Evolutionary conservation across 2,797 vertebrate genomes (phyloP).

Genomic region (Psittacula derbiana): DNA sequence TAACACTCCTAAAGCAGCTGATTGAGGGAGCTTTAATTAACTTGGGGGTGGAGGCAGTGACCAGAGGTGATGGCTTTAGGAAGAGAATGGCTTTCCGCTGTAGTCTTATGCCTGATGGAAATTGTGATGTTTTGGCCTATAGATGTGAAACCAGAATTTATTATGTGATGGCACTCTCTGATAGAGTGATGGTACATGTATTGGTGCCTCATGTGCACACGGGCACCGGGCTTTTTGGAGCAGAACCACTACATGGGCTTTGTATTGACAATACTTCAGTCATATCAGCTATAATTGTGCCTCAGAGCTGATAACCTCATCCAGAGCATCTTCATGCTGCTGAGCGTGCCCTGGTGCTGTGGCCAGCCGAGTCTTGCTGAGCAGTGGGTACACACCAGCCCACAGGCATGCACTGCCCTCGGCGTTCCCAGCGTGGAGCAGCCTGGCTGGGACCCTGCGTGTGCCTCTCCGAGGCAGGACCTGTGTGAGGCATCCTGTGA

Average conservation of each 20-base stretch:
- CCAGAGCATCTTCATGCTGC: not conserved
- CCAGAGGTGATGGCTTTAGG: not conserved
- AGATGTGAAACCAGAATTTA: not conserved
- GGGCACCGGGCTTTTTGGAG: not conserved
- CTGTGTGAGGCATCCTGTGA: not conserved
- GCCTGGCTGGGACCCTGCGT: not conserved
- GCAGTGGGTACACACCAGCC: accelerated
- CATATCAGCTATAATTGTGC: not conserved
- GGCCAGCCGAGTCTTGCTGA: not conserved
- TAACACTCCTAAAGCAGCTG: not conserved
- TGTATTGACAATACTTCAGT: not conserved
- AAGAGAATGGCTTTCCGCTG: not conserved
- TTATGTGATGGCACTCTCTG: no score
- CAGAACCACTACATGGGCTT: not conserved
- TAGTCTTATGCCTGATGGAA: not conserved
- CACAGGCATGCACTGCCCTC: accelerated
- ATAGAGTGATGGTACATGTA: not conserved
- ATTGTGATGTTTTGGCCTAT: not conserved
- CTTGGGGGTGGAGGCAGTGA: not conserved
- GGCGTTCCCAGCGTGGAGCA: not conserved
- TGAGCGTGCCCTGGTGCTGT: not conserved
- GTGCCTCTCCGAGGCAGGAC: not conserved
- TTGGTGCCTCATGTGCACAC: not conserved
- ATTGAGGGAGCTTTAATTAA: not conserved
- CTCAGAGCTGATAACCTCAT: not conserved